Evolutionary conservation across 2,113 vertebrate genomes (phyloP), one percentile per base, ranked within the genome.

Genomic region (Eptesicus fuscus): DNA sequence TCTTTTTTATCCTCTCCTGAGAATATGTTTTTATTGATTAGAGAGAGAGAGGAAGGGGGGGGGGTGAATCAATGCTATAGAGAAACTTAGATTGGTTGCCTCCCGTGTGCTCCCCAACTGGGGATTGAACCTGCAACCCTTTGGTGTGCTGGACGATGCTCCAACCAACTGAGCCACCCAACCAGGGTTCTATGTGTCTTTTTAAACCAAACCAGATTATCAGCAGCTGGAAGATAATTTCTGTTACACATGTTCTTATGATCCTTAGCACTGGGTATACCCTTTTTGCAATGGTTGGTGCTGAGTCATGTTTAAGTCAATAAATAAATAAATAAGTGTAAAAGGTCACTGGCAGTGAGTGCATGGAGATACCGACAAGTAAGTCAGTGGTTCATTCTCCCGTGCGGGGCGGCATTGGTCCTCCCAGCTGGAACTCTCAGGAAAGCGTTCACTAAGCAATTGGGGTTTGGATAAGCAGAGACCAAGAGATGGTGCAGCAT

Each of bases 261-360:
- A 3, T 73, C n/a, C 67, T 77, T 17, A 37, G 44, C 23, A 30
- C 40, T 32, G 2, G 7, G 10, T 28, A 11, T 3, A 28, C 9
- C 40, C 18, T 49, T 35, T 77, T 25, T 69, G 22, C 25, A 47
- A 7, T 61, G 88, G 13, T 65, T 18, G 51, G 67, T 91, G 51
- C 92, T 9, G 17, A 83, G 73, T 83, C 42, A 18, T 82, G 78
- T 94, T 63, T 61, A 85, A 93, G 78, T 73, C 83, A 37, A 28
- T 44, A 44, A 73, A 67, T 71, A 67, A 80, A 53, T 37, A 51
- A 30, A 49, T 37, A 51, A 30, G 44, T 42, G 30, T 51, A 44
- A 67, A 71, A 5, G 37, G 6, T 74, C 4, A 2, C 63, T 51
- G 37, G 53, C 69, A 0, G 0, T 32, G n/a, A 1, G 0, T 40